Conservation (phyloP, 2,113 vertebrate genomes). For the Zapus hudsonius region DNA sequence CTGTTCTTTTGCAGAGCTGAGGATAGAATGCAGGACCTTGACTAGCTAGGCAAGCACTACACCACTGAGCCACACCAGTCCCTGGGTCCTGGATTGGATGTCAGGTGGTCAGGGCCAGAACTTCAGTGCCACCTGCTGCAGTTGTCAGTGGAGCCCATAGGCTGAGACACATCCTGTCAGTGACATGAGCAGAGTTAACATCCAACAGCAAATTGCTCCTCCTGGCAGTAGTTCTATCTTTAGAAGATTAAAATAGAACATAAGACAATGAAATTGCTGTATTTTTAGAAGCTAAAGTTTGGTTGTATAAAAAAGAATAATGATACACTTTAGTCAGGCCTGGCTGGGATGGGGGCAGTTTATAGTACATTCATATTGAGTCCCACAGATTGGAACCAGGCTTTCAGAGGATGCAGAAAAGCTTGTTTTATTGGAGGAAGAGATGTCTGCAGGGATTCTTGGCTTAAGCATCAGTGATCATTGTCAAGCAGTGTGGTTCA, state of each 20-base stretch:
- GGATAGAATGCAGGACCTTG: background rate
- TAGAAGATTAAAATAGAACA: slow-evolving; percentile 48
- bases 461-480: too few relatives aligned
- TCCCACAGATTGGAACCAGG: too few relatives aligned
- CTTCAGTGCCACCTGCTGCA: rapidly evolving
- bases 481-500: too few relatives aligned
- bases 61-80: background rate
- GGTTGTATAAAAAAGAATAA: background rate
- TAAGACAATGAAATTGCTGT: background rate
- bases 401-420: too few relatives aligned
- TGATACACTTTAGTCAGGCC: background rate
- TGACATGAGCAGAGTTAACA: too few relatives aligned
- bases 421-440: background rate
- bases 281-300: slow-evolving; percentile 34
- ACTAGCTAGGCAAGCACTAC: background rate
- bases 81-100: background rate
- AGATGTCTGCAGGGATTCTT: background rate
- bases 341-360: background rate
- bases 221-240: background rate
- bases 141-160: rapidly evolving
- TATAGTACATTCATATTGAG: rapidly evolving
- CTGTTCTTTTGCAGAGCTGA: background rate
- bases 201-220: background rate
- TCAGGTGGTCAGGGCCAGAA: rapidly evolving
- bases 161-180: background rate